These are phyloP conservation scores for Lomographa bimaculata DNA, from an alignment of 2,888 invertebrate species.

Conservation along the genomic window DNA sequence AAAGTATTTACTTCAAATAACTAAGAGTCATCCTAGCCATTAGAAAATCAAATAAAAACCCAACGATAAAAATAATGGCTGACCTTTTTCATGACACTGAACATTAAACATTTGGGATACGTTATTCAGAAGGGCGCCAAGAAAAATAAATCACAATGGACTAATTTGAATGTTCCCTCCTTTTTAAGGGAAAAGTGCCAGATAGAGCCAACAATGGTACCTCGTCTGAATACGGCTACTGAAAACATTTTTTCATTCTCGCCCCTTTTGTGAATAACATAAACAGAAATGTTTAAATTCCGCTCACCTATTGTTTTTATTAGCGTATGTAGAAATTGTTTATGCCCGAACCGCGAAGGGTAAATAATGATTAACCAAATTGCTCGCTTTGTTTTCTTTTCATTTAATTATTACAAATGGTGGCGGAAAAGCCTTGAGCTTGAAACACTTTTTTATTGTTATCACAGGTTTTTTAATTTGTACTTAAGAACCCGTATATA, in stretches of 20 bases:
- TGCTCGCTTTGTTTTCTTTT: slow-evolving; percentile 18
- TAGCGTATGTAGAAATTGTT: slow-evolving; percentile 56
- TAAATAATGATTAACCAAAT: slow-evolving; percentile 38
- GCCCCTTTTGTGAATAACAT: slow-evolving; percentile 63
- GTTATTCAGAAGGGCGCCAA: slow-evolving; percentile 53
- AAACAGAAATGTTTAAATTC: slow-evolving; percentile 68
- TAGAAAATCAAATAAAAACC: slow-evolving; percentile 30
- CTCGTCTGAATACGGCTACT: slow-evolving; percentile 55
- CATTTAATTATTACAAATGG: slow-evolving; percentile 22
- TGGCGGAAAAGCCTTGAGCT: slow-evolving; percentile 16
- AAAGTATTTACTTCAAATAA: too few species aligned
- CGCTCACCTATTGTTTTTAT: slow-evolving; percentile 63
- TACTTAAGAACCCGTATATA: too few species aligned
- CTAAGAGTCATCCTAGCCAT: too few species aligned
- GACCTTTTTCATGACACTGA: slow-evolving; percentile 50
- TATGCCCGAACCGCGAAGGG: slow-evolving; percentile 34
- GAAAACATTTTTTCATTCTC: slow-evolving; percentile 46
- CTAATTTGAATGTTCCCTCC: slow-evolving; percentile 75
- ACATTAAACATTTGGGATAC: slow-evolving; percentile 49
- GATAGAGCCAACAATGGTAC: slow-evolving; percentile 65
- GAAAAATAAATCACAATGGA: slow-evolving; percentile 71
- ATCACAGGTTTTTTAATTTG: slow-evolving; percentile 15
- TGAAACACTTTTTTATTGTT: slow-evolving; percentile 15
- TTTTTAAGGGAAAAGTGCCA: slow-evolving; percentile 62
- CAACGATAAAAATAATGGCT: slow-evolving; percentile 30